These are phyloP conservation scores for Enteromius anoplus DNA, from an alignment of 2,797 vertebrate species.

Conservation along the genomic window DNA sequence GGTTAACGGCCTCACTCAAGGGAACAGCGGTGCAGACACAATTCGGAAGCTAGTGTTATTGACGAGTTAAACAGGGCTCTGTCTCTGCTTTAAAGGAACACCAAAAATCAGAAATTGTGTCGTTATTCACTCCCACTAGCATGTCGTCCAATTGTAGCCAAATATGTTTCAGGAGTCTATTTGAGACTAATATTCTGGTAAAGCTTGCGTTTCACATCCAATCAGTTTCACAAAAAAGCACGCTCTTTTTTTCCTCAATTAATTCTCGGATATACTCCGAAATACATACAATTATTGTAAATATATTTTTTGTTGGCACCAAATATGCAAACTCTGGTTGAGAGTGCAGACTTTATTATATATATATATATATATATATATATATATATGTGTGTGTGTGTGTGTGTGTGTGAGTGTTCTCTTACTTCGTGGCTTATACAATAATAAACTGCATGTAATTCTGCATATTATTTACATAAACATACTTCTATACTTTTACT, in stretches of 20 bases:
- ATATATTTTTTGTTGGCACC: not conserved
- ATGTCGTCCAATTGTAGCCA: not conserved
- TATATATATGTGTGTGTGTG: no score
- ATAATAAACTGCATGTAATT: not conserved
- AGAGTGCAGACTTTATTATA: not conserved
- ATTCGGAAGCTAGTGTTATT: not conserved
- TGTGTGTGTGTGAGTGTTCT: not conserved
- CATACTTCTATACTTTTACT: not conserved
- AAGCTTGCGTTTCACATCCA: not conserved
- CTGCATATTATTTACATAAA: not conserved
- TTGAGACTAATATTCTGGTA: not conserved
- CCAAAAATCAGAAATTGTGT: not conserved
- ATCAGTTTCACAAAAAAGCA: not conserved
- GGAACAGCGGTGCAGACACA: constrained; percentile 1
- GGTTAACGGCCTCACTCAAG: not conserved
- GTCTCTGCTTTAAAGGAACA: constrained; percentile 7
- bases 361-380: no score
- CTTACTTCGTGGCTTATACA: not conserved
- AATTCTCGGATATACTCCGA: no score
- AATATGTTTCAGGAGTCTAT: not conserved
- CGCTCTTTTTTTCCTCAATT: no score
- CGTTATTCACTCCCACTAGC: not conserved
- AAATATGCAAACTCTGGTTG: not conserved
- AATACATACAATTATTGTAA: no score
- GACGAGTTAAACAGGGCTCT: constrained; percentile 7